Evolutionary conservation across 2,888 invertebrate genomes (phyloP).

Genomic region (Cheilosia urbana): DNA sequence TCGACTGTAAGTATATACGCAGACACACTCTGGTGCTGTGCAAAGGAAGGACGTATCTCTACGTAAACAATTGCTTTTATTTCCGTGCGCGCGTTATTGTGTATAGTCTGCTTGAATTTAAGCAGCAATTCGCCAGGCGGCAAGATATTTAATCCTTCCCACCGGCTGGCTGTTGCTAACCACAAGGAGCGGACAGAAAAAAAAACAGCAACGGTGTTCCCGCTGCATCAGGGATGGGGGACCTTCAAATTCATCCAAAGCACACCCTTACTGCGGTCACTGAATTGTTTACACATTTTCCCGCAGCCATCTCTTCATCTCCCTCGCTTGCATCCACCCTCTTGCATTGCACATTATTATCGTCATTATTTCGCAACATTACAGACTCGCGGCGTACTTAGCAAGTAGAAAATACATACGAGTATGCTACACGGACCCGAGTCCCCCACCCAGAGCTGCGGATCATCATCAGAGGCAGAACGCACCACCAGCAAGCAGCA

Average conservation of each 20-base stretch:
- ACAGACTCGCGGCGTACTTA: constrained; percentile 55
- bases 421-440: constrained; percentile 7
- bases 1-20: constrained; percentile 22
- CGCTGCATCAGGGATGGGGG: constrained; percentile 31
- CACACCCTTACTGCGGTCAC: constrained; percentile 66
- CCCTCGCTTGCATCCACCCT: not conserved
- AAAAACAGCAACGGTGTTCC: constrained; percentile 20
- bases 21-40: constrained; percentile 9
- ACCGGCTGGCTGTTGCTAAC: constrained; percentile 10
- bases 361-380: constrained; percentile 70
- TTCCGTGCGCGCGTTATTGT: constrained; percentile 67
- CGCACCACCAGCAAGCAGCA: constrained; percentile 23
- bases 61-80: constrained; percentile 72
- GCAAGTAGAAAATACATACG: constrained; percentile 6
- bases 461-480: constrained; percentile 20
- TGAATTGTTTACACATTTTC: constrained; percentile 61
- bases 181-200: not conserved
- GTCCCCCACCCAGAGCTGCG: not conserved
- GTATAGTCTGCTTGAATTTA: constrained; percentile 66
- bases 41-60: constrained; percentile 32
- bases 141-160: constrained; percentile 58
- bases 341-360: constrained; percentile 36
- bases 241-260: constrained; percentile 63
- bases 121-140: constrained; percentile 50
- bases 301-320: not conserved